Base-by-base conservation (phyloP, 2,797 vertebrate species). In the Halcyon chelicuti region DNA sequence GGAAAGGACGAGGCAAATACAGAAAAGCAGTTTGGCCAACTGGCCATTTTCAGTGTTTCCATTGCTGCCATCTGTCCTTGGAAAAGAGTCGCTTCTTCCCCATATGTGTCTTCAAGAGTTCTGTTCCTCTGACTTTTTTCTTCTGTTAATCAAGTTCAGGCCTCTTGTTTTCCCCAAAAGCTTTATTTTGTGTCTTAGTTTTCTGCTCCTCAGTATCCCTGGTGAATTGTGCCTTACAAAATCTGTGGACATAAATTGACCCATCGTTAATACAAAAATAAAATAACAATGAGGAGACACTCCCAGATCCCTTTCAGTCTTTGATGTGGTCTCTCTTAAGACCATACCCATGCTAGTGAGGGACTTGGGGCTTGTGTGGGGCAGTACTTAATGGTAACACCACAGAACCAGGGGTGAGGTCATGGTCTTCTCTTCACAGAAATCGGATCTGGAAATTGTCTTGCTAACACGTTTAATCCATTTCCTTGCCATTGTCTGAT, bases 401-500 rank as follows among this genome's bases (percentile, higher is more conserved):
- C 78, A 80, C 75, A 82, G 65, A 86, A 88, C 75, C 89, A 88
- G 78, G 44, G 81, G 49, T 94, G 92, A 97, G 94, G 91, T 96
- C 96, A 94, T 49, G 91, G 78, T 94, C 94, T 79, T 66, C 72
- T 94, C 88, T 89, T 94, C 86, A 86, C 86, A 96, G 94, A 95
- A 93, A 92, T 66, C 14, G 49, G 89, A 91, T 92, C 95, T 97
- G 95, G 94, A 96, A 95, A 77, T 91, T 92, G 92, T 96, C 91
- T 94, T 94, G 73, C 92, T 87, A 91, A 96, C 94, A 96, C 75
- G 9, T 95, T 96, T 93, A 93, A 96, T 95, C 92, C 94, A 95
- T 96, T 97, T 95, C 96, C 96, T 91, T 95, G 86, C 96, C 87
- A 96, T 97, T 96, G 96, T 97, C 87, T 97, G 94, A 44, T 87